These are phyloP conservation scores for Heliconius hortense DNA, from an alignment of 2,888 invertebrate genomes.

Conservation along the genomic window DNA sequence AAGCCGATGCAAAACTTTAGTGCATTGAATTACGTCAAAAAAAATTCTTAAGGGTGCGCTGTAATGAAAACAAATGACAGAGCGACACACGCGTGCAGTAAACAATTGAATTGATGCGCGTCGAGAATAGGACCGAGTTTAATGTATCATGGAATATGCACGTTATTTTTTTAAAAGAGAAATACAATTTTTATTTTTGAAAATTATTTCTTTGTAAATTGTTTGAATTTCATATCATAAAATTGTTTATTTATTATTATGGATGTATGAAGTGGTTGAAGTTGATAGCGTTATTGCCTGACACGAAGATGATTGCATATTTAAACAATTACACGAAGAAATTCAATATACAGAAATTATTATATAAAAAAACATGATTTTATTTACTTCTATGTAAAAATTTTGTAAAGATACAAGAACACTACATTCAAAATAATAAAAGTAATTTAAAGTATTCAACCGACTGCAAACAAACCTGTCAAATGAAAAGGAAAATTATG, in stretches of 20 bases:
- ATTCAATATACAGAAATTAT: not conserved
- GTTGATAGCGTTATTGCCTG: not conserved
- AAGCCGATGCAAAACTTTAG: not conserved
- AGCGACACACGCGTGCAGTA: conserved; percentile 66
- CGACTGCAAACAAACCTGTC: no score
- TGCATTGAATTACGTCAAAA: conserved; percentile 1
- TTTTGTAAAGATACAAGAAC: no score
- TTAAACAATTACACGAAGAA: not conserved
- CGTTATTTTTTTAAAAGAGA: conserved; percentile 24
- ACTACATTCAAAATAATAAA: no score
- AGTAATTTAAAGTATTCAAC: no score
- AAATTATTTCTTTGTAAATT: conserved; percentile 8
- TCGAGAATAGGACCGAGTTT: conserved; percentile 69
- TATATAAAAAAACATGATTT: not conserved
- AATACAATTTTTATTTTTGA: conserved; percentile 19
- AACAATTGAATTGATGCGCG: conserved; percentile 74
- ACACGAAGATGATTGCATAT: not conserved
- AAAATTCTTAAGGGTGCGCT: conserved; percentile 57
- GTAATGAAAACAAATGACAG: conserved; percentile 80
- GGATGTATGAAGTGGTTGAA: not conserved
- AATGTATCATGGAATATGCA: conserved; percentile 53
- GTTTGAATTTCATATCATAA: not conserved
- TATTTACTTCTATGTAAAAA: no score
- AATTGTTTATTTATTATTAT: conserved; percentile 12
- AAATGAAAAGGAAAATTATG: no score